These are phyloP conservation scores for Mimumesa dahlbomi DNA, from an alignment of 2,888 invertebrate genomes.

Conservation along the genomic window DNA sequence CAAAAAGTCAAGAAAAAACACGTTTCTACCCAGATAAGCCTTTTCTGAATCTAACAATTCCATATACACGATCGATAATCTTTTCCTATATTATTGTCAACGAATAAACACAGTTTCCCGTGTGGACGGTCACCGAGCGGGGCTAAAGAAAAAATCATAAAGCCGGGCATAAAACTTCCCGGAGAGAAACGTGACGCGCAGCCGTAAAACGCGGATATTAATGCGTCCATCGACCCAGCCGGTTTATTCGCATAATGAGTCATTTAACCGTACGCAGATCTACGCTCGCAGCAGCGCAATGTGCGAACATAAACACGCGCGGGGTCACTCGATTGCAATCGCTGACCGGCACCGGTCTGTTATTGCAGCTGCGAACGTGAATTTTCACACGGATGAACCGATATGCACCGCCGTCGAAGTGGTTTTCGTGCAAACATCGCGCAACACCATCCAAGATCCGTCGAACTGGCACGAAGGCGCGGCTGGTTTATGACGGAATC, in stretches of 20 bases:
- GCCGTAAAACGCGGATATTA: slow-evolving; percentile 20
- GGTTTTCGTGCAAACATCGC: slow-evolving; percentile 14
- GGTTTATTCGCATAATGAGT: slow-evolving; percentile 36
- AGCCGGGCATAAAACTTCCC: background rate
- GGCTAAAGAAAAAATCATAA: background rate
- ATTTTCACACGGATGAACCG: slow-evolving; percentile 33
- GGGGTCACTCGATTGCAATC: slow-evolving; percentile 4
- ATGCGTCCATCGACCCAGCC: slow-evolving; percentile 32
- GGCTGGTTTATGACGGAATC: background rate
- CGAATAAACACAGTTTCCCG: too few species aligned
- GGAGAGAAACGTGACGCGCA: slow-evolving; percentile 32
- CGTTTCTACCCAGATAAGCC: too few species aligned
- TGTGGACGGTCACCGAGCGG: too few species aligned
- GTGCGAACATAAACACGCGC: slow-evolving; percentile 10
- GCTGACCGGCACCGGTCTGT: slow-evolving; percentile 1
- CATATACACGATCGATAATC: too few species aligned
- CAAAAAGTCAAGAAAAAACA: too few species aligned
- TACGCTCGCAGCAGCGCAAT: background rate
- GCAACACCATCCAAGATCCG: slow-evolving; percentile 1
- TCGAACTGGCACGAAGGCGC: slow-evolving; percentile 15
- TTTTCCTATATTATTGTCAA: too few species aligned
- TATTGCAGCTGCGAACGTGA: slow-evolving; percentile 27
- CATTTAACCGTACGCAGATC: slow-evolving; percentile 17
- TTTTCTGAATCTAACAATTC: too few species aligned
- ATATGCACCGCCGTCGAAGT: slow-evolving; percentile 10